Base-by-base conservation (phyloP, 2,797 vertebrate species). In the Forpus xanthops region DNA sequence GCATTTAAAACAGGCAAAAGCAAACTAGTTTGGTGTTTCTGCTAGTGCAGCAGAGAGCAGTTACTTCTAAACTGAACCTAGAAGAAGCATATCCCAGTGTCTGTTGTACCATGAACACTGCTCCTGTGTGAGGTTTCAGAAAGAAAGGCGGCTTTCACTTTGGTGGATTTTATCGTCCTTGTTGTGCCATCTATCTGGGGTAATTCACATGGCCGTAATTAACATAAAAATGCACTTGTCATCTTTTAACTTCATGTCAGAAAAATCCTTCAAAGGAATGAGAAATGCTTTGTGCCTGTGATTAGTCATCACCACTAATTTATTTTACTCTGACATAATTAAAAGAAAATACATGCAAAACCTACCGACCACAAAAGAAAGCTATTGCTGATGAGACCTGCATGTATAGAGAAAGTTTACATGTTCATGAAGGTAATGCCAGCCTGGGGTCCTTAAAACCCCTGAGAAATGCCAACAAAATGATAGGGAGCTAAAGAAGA, bases 311-410 rank as follows among this genome's bases (percentile, higher is more conserved):
- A 49, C 4, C 19, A 49, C 15, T 79, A 45, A 90, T 87, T 95
- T 78, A 87, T 94, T 94, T 97, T 82, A 58, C 81, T 90, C 56
- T 60, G 30, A 66, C 79, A 86, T 61, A 85, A 89, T 92, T 78
- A 91, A 89, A 68, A 92, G 68, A 89, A 96, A 92, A 94, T 93
- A 74, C 42, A 70, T 91, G 61, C 71, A 70, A 95, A 92, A 94
- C 71, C 58, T 93, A 75, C 18, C 10, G 30, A 65, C 71, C 8
- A 6, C 27, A 42, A 77, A 61, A 91, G 87, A 92, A 94, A 85
- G 15, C 15, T 90, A 27, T 52, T 49, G 68, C 27, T 86, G 76
- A 65, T 90, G 30, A 81, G 9, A 65, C 9, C 33, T 68, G 4
- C 44, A 15, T 12, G 1, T 39, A 39, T 18, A 35, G 47, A 74